Base-by-base conservation (phyloP, 2,888 invertebrate species). In the Pycnomerus fuliginosus region DNA sequence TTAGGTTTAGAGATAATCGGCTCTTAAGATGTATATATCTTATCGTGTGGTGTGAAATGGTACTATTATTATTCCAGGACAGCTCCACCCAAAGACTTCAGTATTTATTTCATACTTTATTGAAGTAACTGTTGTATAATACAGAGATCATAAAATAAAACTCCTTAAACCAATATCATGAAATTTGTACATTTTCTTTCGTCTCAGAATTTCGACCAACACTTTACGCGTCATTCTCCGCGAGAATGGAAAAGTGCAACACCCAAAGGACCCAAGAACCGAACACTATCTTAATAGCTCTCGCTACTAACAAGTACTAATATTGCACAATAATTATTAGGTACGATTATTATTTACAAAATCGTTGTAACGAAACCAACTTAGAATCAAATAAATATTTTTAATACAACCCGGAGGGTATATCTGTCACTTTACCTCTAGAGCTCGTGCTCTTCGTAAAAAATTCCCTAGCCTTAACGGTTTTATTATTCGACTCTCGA, bases 341-440 rank as follows among this genome's bases (percentile, higher is more conserved):
- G n/a, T n/a, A n/a, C n/a, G n/a, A n/a, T n/a, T n/a, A n/a, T n/a
- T n/a, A 38, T 38, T 10, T 33, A 34, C 28, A 44, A 31, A 43
- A 10, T 45, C 48, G 44, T 48, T 48, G 48, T 48, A 35, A 33
- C 4, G 44, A 48, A 44, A 39, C 44, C 44, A 13, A 28, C 32
- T 20, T 20, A 34, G 12, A 24, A 34, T 23, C 24, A 7, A 5
- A n/a, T 15, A 36, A 28, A 12, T 29, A 37, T 36, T 11, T 36
- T 70, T 61, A 86, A 72, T 86, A 86, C 49, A 86, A 71, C 40
- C 86, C 86, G 28, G 85, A 86, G 51, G 85, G 84, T 71, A 84
- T 79, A 65, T 86, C 85, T 3, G 85, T 84, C 5, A 86, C 76
- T 74, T 85, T 85, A 16, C 81, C 78, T 16, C 64, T 70, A 44